Evolutionary conservation across 1,140 invertebrate genomes (phyloP), one percentile per base, ranked within the genome.

Genomic region (Bursaphelenchus mucronatus): DNA sequence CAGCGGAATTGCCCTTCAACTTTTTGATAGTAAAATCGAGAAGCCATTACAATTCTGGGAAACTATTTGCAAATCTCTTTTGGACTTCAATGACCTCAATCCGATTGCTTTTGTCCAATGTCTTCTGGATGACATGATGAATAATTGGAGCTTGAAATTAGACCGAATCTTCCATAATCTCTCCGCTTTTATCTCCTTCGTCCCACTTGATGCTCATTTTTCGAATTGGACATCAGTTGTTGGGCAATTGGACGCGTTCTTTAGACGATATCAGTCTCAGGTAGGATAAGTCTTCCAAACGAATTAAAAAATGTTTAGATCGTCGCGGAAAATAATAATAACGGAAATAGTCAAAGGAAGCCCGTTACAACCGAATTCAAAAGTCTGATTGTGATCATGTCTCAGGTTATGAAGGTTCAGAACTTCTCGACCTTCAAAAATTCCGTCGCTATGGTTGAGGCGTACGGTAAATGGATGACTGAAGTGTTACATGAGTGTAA

Each of bases 31-130:
- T 15, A 87, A 59, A 41, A 73, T 80, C 46, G 58, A 77, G 10
- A 68, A 81, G 73, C 81, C 69, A 41, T 68, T 67, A 49, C 44
- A 67, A 62, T 94, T 97, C 81, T 95, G 95, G 85, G 90, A 90
- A 80, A 94, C 91, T 69, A 89, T 99, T 67, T 89, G 91, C 2
- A 87, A 89, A 76, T 90, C 93, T 0, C 84, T 99, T 66, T 86
- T 90, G n/a, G 94, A 99, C 83, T 99, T 98, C 83, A 90, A 89
- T 78, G 95, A 98, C 82, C 82, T 98, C 47, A 96, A 92, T 82
- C 91, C 92, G 7, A 89, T 94, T 62, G 90, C 92, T 44, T 92
- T 94, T 11, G 84, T 97, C 55, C 91, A 94, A 77, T 83, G 92
- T 67, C 83, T 97, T 9, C 86, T 97, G 49, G 93, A 97, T 40